Conservation (phyloP, 2,888 invertebrate genomes). For the Cremastinae sp. region DNA sequence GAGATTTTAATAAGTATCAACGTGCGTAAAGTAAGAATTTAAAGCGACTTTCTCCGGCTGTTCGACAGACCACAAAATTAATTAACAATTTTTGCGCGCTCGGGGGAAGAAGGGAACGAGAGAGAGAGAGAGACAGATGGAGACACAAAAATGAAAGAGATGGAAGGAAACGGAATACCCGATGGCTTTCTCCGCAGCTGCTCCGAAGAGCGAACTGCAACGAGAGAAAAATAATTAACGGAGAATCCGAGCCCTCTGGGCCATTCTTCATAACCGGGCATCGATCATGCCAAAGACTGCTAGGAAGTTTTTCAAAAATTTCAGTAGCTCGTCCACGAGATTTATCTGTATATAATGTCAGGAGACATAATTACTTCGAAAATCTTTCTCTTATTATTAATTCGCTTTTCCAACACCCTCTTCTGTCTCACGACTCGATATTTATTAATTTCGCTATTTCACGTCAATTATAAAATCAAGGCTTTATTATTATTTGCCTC, state of each 20-base stretch:
- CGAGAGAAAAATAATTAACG: conserved; percentile 58
- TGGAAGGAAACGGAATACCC: conserved; percentile 22
- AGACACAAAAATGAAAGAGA: not conserved
- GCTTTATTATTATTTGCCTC: too few species aligned
- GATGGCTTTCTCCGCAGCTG: conserved; percentile 48
- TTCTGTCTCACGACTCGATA: not conserved
- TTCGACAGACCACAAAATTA: conserved; percentile 47
- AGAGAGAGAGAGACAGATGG: not conserved
- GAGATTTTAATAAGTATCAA: conserved; percentile 41
- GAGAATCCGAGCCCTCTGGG: conserved; percentile 20
- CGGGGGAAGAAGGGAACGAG: not conserved
- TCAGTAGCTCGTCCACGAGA: conserved; percentile 25
- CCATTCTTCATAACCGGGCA: conserved; percentile 24
- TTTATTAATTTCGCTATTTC: too few species aligned
- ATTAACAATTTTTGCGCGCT: conserved; percentile 52
- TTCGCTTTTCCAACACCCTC: not conserved
- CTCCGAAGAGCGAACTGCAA: conserved; percentile 28
- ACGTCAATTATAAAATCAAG: too few species aligned
- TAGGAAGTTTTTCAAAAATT: conserved; percentile 24
- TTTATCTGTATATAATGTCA: not conserved
- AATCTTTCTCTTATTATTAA: conserved; percentile 21
- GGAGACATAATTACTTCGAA: conserved; percentile 35
- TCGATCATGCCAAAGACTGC: conserved; percentile 41
- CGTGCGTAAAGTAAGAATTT: conserved; percentile 28
- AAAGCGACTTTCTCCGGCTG: conserved; percentile 26